phyloP scores from a whole-genome alignment of 2,888 invertebrate species.

The Drosophila testacea region DNA sequence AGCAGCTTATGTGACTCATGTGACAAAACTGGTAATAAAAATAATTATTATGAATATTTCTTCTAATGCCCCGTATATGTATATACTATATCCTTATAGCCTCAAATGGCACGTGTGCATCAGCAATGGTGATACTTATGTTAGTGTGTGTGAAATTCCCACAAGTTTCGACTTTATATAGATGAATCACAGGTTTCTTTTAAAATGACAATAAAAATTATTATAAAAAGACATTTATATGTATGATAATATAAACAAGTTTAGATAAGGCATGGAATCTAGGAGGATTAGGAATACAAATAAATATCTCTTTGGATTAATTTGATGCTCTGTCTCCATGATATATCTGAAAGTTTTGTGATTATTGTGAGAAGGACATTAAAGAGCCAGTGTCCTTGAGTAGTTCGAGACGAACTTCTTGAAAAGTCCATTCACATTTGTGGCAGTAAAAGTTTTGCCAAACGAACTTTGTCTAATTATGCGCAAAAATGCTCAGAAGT shows the following conservation, averaged over 20 bases:
- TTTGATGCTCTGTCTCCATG: background rate
- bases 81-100: constrained; percentile 6
- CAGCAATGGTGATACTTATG: background rate
- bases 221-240: no score
- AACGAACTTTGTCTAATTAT: constrained; percentile 75
- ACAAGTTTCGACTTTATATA: no score
- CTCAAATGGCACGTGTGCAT: constrained; percentile 9
- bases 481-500: constrained; percentile 72
- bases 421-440: constrained; percentile 61
- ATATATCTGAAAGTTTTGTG: background rate
- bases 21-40: constrained; percentile 40
- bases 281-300: background rate
- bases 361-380: constrained; percentile 9
- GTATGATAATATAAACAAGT: no score
- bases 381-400: constrained; percentile 24
- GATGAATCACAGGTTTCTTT: no score
- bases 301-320: background rate
- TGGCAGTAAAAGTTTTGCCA: constrained; percentile 54
- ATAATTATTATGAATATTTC: constrained; percentile 51
- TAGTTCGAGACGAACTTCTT: constrained; percentile 27
- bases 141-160: background rate
- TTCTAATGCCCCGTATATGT: constrained; percentile 1
- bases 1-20: constrained; percentile 36
- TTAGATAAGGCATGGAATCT: no score
- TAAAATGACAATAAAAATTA: no score